Evolutionary conservation across 2,888 invertebrate genomes (phyloP).

Genomic region (Lasioglossum lativentre): DNA sequence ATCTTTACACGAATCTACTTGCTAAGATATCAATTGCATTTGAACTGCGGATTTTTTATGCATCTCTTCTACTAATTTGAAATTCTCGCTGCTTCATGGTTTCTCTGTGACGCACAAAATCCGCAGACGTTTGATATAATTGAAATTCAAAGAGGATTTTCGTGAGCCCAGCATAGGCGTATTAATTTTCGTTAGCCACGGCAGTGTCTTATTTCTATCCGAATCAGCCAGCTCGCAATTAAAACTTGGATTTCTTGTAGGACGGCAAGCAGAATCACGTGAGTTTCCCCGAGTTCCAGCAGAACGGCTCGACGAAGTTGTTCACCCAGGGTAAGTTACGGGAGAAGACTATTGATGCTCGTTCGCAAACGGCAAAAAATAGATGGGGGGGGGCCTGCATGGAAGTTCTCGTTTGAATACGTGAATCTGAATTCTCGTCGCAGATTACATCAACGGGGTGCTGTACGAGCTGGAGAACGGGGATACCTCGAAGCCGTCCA

Average conservation of each 20-base stretch:
- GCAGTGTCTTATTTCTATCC: background rate
- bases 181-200: background rate
- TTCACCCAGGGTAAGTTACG: slow-evolving; percentile 91
- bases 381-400: background rate
- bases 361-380: background rate
- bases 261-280: slow-evolving; percentile 95
- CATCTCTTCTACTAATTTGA: background rate
- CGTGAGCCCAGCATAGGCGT: background rate
- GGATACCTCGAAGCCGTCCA: slow-evolving; percentile 86
- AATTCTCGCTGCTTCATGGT: background rate
- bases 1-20: no score
- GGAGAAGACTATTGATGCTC: slow-evolving; percentile 45
- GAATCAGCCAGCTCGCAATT: background rate
- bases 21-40: no score
- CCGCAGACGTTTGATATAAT: background rate
- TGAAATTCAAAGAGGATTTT: background rate
- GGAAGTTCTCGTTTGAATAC: slow-evolving; percentile 32
- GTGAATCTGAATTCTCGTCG: slow-evolving; percentile 56
- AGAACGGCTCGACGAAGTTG: slow-evolving; percentile 94
- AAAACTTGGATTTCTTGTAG: slow-evolving; percentile 83
- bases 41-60: background rate
- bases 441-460: slow-evolving; percentile 95
- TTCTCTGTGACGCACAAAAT: background rate
- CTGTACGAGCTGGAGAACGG: slow-evolving; percentile 88
- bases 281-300: slow-evolving; percentile 95